A percentile compares a stretch with the other conserved stretches of the same genome.
These are phyloP conservation scores for Drosophila neonasuta DNA, from an alignment of 2,888 invertebrate genomes.

Conservation along the genomic window DNA sequence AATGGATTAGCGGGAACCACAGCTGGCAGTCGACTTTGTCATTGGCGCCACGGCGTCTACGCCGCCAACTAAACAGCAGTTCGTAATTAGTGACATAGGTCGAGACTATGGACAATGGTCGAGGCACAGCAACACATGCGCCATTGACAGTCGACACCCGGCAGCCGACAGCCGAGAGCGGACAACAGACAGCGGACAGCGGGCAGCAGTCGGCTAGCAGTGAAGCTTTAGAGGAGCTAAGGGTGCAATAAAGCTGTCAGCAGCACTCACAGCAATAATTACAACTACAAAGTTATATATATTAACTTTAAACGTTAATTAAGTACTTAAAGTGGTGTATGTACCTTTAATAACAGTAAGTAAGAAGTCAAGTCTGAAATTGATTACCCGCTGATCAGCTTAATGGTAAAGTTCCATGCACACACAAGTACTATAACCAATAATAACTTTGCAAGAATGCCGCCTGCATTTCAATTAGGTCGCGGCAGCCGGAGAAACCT, in stretches of 20 bases:
- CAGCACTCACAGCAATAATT: slow-evolving; percentile 38
- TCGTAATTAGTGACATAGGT: slow-evolving; percentile 73
- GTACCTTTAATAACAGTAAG: slow-evolving; percentile 25
- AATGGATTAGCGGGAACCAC: slow-evolving; percentile 72
- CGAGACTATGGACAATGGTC: slow-evolving; percentile 31
- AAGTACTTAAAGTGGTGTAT: slow-evolving; percentile 43
- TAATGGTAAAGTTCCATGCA: slow-evolving; percentile 16
- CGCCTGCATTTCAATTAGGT: slow-evolving; percentile 60
- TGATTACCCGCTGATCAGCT: slow-evolving; percentile 26
- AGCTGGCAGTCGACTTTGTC: slow-evolving; percentile 59
- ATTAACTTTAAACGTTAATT: slow-evolving; percentile 45
- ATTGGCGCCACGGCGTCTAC: slow-evolving; percentile 57
- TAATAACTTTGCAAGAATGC: slow-evolving; percentile 55
- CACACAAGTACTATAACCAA: slow-evolving; percentile 38
- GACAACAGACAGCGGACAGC: slow-evolving; percentile 5
- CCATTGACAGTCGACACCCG: slow-evolving; percentile 11
- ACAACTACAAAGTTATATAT: slow-evolving; percentile 19
- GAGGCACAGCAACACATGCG: slow-evolving; percentile 31
- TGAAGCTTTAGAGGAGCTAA: slow-evolving; percentile 6
- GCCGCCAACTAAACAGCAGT: slow-evolving; percentile 58
- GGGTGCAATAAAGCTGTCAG: slow-evolving; percentile 35
- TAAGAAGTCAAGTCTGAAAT: slow-evolving; percentile 23
- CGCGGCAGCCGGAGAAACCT: slow-evolving; percentile 41
- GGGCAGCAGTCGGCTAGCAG: slow-evolving; percentile 4
- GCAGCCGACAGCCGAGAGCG: neutral